Conservation (phyloP, 30 jellyfish, hydroid and myxozoan species). For the Aurelia coerulea region DNA sequence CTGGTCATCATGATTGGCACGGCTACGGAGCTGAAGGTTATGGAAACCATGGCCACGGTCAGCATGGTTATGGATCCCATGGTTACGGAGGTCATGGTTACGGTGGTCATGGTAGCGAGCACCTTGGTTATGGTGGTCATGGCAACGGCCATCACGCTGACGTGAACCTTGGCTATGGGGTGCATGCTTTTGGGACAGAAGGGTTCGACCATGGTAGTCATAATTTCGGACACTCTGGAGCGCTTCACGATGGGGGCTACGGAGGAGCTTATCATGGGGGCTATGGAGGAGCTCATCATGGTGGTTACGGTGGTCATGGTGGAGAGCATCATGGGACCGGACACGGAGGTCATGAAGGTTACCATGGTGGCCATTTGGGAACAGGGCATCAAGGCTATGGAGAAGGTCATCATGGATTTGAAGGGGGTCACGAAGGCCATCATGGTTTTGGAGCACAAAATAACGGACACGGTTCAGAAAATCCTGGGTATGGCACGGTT, state of each 20-base stretch:
- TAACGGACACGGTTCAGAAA: not conserved
- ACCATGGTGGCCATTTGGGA: conserved; percentile 1
- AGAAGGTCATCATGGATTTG: conserved; percentile 20
- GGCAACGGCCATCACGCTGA: not conserved
- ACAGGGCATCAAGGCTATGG: not conserved
- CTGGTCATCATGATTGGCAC: conserved; percentile 19
- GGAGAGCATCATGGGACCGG: conserved; percentile 14
- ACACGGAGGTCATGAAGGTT: not conserved
- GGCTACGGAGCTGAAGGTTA: not conserved
- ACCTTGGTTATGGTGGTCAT: conserved; percentile 28
- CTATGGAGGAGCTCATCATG: not conserved
- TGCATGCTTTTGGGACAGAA: conserved; percentile 16
- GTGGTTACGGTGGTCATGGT: conserved; percentile 39
- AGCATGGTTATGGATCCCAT: conserved; percentile 5
- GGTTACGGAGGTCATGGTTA: conserved; percentile 35
- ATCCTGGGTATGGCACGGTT: not conserved
- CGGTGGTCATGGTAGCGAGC: conserved; percentile 4
- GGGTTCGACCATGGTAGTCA: conserved; percentile 30
- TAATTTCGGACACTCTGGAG: conserved; percentile 4
- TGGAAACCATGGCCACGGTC: conserved; percentile 35
- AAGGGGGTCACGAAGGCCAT: conserved; percentile 5
- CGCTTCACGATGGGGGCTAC: conserved; percentile 15
- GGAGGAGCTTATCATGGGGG: conserved; percentile 32
- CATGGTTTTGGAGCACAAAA: not conserved
- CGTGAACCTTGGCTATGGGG: conserved; percentile 20